These are phyloP conservation scores for Ellobius talpinus DNA, from an alignment of 2,113 vertebrate genomes.

Conservation along the genomic window DNA sequence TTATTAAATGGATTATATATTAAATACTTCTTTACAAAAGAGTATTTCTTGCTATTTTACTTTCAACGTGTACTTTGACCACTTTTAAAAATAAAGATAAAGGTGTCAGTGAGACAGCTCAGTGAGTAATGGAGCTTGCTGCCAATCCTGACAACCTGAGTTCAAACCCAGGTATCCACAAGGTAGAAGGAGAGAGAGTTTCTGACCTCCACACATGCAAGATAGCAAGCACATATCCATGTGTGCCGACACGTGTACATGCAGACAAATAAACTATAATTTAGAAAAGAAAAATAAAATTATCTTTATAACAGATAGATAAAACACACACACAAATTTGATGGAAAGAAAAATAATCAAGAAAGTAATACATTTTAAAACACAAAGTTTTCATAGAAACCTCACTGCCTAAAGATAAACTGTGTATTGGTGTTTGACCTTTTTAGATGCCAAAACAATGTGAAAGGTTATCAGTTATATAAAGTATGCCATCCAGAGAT, in stretches of 20 bases:
- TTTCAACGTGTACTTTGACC: neutral
- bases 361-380: conserved; percentile 25
- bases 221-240: neutral
- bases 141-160: neutral
- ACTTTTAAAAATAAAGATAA: conserved; percentile 37
- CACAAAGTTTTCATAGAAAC: neutral
- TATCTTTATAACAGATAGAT: neutral
- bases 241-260: neutral
- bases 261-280: neutral
- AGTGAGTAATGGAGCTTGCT: neutral
- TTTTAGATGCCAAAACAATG: neutral
- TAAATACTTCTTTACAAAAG: neutral
- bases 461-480: neutral
- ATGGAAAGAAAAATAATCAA: neutral
- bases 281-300: neutral
- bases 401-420: neutral
- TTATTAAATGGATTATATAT: neutral
- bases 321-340: neutral
- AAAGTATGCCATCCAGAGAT: neutral
- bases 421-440: neutral
- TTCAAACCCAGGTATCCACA: neutral
- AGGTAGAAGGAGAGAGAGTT: neutral
- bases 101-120: neutral
- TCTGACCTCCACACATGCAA: neutral
- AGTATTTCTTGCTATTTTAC: neutral